These are phyloP conservation scores for Aphaenogaster rudis DNA, from an alignment of 1,140 invertebrate genomes.

Conservation along the genomic window DNA sequence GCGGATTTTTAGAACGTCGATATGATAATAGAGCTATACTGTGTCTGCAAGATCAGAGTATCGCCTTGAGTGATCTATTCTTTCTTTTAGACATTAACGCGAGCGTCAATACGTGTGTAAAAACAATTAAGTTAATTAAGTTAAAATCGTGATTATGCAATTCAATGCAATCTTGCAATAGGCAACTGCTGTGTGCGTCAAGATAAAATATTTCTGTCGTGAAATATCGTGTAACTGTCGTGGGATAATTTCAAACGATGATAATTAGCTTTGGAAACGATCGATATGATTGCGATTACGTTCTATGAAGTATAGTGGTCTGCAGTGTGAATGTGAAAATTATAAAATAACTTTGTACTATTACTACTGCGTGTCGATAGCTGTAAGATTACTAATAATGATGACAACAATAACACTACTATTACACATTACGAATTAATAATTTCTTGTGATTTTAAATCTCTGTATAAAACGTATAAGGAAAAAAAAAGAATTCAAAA, in stretches of 20 bases:
- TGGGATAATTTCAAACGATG: not conserved
- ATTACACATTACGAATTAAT: slow-evolving; percentile 66
- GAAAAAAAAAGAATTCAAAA: slow-evolving; percentile 69
- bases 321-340: slow-evolving; percentile 13
- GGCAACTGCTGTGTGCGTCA: not conserved
- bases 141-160: slow-evolving; percentile 48
- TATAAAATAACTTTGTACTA: slow-evolving; percentile 78
- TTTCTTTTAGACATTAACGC: slow-evolving; percentile 49
- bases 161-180: slow-evolving; percentile 54
- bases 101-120: slow-evolving; percentile 9
- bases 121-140: slow-evolving; percentile 7
- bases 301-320: slow-evolving; percentile 34
- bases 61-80: slow-evolving; percentile 63
- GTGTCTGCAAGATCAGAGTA: slow-evolving; percentile 59
- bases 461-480: slow-evolving; percentile 78
- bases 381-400: slow-evolving; percentile 71
- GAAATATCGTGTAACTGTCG: not conserved
- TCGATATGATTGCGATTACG: not conserved
- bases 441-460: slow-evolving; percentile 80
- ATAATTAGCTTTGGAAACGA: slow-evolving; percentile 20
- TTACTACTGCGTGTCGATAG: slow-evolving; percentile 76
- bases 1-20: slow-evolving; percentile 38
- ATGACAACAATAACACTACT: slow-evolving; percentile 69
- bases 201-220: slow-evolving; percentile 25
- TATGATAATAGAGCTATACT: slow-evolving; percentile 57